A percentile compares a stretch with the other conserved stretches of the same genome.
phyloP scores from a whole-genome alignment of 2,113 vertebrate species.

The Amphiprion ocellaris region DNA sequence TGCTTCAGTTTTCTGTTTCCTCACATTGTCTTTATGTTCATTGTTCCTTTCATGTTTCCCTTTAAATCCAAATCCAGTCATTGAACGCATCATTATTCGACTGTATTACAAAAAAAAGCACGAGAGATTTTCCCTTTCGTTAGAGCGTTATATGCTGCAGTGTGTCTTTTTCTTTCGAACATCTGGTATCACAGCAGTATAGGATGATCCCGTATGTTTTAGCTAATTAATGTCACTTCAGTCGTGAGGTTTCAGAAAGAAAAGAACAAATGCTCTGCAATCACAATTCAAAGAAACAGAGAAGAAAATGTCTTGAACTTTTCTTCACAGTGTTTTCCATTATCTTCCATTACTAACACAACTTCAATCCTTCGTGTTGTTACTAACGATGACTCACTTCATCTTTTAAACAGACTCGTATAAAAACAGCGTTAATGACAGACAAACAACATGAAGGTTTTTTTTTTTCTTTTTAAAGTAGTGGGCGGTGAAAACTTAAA shows the following conservation, averaged over 20 bases:
- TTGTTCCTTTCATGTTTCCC: neutral
- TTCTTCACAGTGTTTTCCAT: neutral
- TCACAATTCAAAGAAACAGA: neutral
- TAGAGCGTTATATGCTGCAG: neutral
- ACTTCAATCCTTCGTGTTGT: neutral
- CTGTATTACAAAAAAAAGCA: too few species aligned
- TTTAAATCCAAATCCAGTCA: neutral
- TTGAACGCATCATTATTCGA: too few species aligned
- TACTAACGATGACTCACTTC: neutral
- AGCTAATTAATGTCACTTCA: constrained; percentile 40
- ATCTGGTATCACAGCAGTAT: neutral
- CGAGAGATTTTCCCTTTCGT: neutral
- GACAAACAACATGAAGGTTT: neutral
- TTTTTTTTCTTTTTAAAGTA: neutral
- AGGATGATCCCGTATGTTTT: constrained; percentile 34
- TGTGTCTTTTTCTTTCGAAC: neutral
- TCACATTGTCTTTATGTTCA: too few species aligned
- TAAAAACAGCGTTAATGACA: neutral
- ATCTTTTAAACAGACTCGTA: neutral
- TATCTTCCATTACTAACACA: constrained; percentile 9
- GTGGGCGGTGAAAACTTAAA: constrained; percentile 11
- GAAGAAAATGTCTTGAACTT: neutral
- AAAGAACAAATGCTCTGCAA: neutral
- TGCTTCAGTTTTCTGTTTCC: too few species aligned
- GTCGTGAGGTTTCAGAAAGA: neutral